These are phyloP conservation scores for Pararge aegeria DNA, from an alignment of 1,140 invertebrate species.

Conservation along the genomic window DNA sequence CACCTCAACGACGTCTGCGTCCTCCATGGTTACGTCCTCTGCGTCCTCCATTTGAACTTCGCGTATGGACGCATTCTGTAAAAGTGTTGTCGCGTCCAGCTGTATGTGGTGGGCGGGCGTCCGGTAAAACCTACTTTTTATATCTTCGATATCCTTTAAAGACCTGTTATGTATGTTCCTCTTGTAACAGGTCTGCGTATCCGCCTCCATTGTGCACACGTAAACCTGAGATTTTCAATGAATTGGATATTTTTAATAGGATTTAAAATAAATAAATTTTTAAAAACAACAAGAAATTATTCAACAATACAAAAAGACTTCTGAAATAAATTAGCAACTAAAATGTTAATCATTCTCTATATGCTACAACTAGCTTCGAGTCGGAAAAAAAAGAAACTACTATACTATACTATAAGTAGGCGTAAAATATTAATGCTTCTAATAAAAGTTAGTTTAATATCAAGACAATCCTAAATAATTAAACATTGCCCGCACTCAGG, in stretches of 20 bases:
- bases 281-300: too few relatives aligned
- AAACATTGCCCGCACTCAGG: too few relatives aligned
- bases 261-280: too few relatives aligned
- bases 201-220: constrained; percentile 92
- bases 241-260: not conserved
- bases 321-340: too few relatives aligned
- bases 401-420: too few relatives aligned
- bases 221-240: constrained; percentile 84
- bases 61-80: constrained; percentile 87
- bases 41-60: constrained; percentile 84
- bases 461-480: too few relatives aligned
- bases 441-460: too few relatives aligned
- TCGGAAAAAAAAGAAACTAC: too few relatives aligned
- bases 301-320: too few relatives aligned
- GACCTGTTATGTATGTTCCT: constrained; percentile 92
- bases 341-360: too few relatives aligned
- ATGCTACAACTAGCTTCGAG: too few relatives aligned
- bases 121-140: constrained; percentile 88
- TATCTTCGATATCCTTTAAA: constrained; percentile 88
- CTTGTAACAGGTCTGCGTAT: constrained; percentile 87
- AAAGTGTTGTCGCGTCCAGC: constrained; percentile 89
- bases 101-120: constrained; percentile 85
- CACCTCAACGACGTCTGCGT: constrained; percentile 67
- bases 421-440: too few relatives aligned
- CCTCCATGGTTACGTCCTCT: constrained; percentile 74